Conservation (phyloP, 1,140 invertebrate genomes). For the Dendroctonus ponderosae region DNA sequence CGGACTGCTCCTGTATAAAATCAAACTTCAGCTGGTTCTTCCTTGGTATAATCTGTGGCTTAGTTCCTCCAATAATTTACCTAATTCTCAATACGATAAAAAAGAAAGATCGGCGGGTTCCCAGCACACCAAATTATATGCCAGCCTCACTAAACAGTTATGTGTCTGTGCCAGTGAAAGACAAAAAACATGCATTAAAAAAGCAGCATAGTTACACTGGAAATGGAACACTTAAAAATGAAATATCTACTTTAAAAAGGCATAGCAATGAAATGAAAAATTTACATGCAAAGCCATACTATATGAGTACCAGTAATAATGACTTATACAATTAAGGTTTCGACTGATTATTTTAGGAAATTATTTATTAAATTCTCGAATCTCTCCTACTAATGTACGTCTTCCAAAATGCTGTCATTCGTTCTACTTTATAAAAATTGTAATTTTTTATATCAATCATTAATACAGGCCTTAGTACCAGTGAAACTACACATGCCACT, state of each 20-base stretch:
- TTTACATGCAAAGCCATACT: slow-evolving; percentile 42
- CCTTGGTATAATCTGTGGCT: slow-evolving; percentile 52
- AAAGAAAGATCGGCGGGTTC: slow-evolving; percentile 57
- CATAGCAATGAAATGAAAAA: slow-evolving; percentile 67
- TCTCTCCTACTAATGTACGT: too few species aligned
- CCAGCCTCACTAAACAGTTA: slow-evolving; percentile 70
- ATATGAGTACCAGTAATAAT: slow-evolving; percentile 43
- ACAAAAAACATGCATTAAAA: slow-evolving; percentile 53
- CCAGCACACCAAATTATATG: slow-evolving; percentile 74
- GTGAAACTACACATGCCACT: too few species aligned
- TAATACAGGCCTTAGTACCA: too few species aligned
- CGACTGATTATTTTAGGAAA: slow-evolving; percentile 21
- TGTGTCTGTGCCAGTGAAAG: slow-evolving; percentile 68
- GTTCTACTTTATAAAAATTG: too few species aligned
- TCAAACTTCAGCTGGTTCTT: slow-evolving; percentile 40
- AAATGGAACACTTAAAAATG: slow-evolving; percentile 58
- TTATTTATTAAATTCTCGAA: too few species aligned
- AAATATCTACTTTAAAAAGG: slow-evolving; percentile 68
- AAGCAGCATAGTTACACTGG: slow-evolving; percentile 8
- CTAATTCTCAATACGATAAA: slow-evolving; percentile 33
- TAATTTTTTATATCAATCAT: too few species aligned
- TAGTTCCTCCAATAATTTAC: slow-evolving; percentile 26
- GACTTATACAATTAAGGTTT: slow-evolving; percentile 43
- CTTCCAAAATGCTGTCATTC: too few species aligned
- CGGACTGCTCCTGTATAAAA: slow-evolving; percentile 26